phyloP scores from a whole-genome alignment of 2,888 invertebrate species.

The Uropetala carovei region DNA sequence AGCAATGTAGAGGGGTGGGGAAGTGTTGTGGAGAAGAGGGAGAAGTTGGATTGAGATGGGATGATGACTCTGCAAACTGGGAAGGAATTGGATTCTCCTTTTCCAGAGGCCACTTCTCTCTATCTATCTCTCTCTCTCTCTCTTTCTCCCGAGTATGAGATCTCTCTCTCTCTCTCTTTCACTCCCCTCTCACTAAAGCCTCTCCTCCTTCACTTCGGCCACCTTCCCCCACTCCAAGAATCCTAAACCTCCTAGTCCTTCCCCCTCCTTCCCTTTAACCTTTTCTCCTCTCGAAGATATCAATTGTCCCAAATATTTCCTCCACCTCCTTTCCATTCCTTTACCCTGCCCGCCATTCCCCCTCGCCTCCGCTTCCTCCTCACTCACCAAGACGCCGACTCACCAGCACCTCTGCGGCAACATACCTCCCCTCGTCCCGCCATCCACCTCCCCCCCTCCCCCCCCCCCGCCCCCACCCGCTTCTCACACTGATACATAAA shows the following conservation, averaged over 20 bases:
- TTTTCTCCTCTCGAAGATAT: conserved; percentile 35
- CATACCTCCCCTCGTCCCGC: background rate
- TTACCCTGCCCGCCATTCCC: background rate
- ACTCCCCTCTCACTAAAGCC: background rate
- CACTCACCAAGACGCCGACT: conserved; percentile 64
- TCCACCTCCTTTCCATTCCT: background rate
- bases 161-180: conserved; percentile 26
- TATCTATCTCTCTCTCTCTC: background rate
- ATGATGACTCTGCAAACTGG: conserved; percentile 62
- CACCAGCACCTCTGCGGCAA: conserved; percentile 28
- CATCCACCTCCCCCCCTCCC: background rate
- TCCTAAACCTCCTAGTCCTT: background rate
- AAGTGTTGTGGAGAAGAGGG: background rate
- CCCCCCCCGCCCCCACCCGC: background rate
- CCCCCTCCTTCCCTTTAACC: background rate
- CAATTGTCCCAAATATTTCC: conserved; percentile 32
- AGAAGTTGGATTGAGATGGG: conserved; percentile 53
- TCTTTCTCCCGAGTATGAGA: background rate
- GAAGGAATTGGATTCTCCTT: conserved; percentile 56
- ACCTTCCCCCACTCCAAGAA: too few relatives aligned
- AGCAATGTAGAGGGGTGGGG: too few relatives aligned
- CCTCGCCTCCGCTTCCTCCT: background rate
- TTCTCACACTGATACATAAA: conserved; percentile 50
- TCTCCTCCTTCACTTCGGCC: too few relatives aligned
- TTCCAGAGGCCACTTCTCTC: conserved; percentile 16